These are phyloP conservation scores for Alouatta caraya DNA, from an alignment of 2,797 vertebrate genomes.

Conservation along the genomic window DNA sequence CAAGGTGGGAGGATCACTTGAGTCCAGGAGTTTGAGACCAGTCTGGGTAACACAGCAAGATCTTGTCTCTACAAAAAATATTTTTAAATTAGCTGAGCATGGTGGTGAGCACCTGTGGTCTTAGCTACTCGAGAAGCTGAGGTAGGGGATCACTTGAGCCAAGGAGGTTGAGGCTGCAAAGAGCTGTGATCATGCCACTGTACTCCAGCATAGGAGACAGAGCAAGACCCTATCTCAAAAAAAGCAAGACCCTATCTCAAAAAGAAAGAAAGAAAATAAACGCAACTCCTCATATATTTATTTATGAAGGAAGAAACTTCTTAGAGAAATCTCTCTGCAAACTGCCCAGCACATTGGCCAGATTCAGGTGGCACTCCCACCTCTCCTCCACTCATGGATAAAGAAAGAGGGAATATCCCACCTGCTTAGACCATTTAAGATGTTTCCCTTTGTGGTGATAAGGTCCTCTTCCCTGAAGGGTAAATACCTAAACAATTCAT, in stretches of 20 bases:
- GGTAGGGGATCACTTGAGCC: not conserved
- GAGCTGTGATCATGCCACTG: not conserved
- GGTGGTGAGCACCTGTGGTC: not conserved
- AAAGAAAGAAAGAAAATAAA: not conserved
- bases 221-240: not conserved
- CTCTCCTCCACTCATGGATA: not conserved
- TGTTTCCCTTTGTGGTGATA: not conserved
- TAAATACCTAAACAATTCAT: not conserved
- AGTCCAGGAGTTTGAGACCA: not conserved
- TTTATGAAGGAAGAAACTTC: not conserved
- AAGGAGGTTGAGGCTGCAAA: not conserved
- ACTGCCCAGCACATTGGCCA: not conserved
- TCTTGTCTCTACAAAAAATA: not conserved
- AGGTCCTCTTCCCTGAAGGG: not conserved
- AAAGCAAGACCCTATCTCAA: not conserved
- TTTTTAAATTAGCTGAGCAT: not conserved
- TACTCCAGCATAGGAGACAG: too few relatives aligned
- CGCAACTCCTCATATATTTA: not conserved
- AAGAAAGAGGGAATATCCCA: not conserved
- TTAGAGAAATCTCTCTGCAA: not conserved
- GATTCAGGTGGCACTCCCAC: rapidly evolving
- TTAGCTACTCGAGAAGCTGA: not conserved
- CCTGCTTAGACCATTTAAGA: not conserved
- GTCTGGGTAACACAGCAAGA: not conserved
- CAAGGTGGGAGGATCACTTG: not conserved